phyloP scores from a whole-genome alignment of 2,113 vertebrate species.

The Phycodurus eques region DNA sequence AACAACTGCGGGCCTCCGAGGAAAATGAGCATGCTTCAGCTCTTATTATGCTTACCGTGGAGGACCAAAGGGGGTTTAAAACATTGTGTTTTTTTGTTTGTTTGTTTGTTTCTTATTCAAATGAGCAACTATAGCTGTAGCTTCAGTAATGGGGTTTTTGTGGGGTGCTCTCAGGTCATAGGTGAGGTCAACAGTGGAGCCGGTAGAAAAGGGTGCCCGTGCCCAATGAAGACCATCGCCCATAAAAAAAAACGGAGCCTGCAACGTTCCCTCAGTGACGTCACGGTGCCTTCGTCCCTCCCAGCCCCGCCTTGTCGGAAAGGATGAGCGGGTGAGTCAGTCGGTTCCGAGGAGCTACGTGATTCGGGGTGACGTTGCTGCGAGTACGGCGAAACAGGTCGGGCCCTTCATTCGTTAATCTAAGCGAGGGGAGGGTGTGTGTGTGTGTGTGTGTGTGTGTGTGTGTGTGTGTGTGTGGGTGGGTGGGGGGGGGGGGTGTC shows the following conservation, averaged over 20 bases:
- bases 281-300: constrained; percentile 69
- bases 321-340: constrained; percentile 78
- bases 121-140: constrained; percentile 20
- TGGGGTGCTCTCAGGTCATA: constrained; percentile 1
- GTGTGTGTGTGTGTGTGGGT: constrained; percentile 15
- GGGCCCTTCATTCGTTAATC: constrained; percentile 71
- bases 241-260: constrained; percentile 4
- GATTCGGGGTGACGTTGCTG: constrained; percentile 81
- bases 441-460: constrained; percentile 33
- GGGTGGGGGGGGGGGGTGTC: constrained; percentile 31
- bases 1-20: constrained; percentile 54
- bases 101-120: constrained; percentile 15
- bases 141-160: constrained; percentile 1
- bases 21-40: constrained; percentile 57
- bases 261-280: constrained; percentile 54
- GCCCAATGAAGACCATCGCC: constrained; percentile 21
- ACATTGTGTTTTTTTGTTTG: constrained; percentile 11
- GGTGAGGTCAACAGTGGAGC: constrained; percentile 26
- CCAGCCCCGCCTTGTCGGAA: constrained; percentile 80
- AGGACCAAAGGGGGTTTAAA: constrained; percentile 30
- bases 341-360: constrained; percentile 76
- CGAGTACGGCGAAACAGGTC: constrained; percentile 60
- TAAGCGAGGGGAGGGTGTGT: constrained; percentile 56
- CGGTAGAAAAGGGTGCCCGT: constrained; percentile 20
- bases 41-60: constrained; percentile 44